These are phyloP conservation scores for Amiota mariae DNA, from an alignment of 2,888 invertebrate species.

Conservation along the genomic window DNA sequence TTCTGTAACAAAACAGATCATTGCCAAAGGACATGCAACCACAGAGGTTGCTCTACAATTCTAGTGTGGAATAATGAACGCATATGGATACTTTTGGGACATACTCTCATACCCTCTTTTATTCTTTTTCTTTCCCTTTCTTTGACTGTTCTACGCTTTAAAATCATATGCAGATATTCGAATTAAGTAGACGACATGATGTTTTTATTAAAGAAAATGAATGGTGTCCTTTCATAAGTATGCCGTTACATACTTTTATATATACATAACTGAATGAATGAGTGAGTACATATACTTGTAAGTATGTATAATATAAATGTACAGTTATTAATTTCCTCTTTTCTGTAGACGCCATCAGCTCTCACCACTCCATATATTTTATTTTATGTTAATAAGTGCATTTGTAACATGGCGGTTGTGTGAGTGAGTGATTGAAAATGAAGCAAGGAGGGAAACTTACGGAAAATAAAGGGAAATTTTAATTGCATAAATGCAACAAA, in stretches of 20 bases:
- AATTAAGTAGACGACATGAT: slow-evolving; percentile 19
- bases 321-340: background rate
- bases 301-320: background rate
- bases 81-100: no score
- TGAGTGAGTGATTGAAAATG: background rate
- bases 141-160: background rate
- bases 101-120: background rate
- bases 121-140: background rate
- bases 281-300: background rate
- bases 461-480: slow-evolving; percentile 2
- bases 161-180: slow-evolving; percentile 16
- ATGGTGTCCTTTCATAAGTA: background rate
- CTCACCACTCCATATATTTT: background rate
- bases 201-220: slow-evolving; percentile 13
- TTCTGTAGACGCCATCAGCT: no score
- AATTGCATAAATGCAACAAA: slow-evolving; percentile 21
- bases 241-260: background rate
- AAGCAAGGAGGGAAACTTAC: no score
- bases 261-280: background rate
- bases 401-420: background rate
- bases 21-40: no score
- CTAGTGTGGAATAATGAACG: no score
- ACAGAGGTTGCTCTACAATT: no score
- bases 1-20: no score
- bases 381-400: background rate